phyloP scores from a whole-genome alignment of 2,797 vertebrate genomes.

The Enteromius argenteus region DNA sequence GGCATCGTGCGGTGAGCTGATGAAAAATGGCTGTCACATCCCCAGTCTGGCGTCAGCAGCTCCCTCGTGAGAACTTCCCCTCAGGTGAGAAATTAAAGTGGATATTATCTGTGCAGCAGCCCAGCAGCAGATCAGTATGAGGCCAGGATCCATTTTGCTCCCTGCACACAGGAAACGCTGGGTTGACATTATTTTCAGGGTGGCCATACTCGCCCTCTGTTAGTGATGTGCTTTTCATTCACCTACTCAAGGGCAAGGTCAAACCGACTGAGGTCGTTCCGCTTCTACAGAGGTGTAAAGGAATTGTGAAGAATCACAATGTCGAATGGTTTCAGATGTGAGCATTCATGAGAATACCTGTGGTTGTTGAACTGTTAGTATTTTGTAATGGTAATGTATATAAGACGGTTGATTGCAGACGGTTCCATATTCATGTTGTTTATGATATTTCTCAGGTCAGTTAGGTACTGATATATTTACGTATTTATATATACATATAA shows the following conservation, averaged over 20 bases:
- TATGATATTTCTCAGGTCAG: neutral
- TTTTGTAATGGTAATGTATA: neutral
- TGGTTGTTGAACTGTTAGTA: neutral
- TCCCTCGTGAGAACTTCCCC: slow-evolving; percentile 70
- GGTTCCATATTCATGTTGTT: neutral
- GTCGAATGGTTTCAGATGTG: neutral
- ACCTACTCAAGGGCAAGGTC: slow-evolving; percentile 52
- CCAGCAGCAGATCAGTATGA: slow-evolving; percentile 47
- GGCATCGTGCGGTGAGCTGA: slow-evolving; percentile 45
- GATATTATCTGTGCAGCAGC: slow-evolving; percentile 57
- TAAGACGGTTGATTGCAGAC: neutral
- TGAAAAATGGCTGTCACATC: slow-evolving; percentile 54
- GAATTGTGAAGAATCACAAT: neutral
- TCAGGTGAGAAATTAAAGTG: slow-evolving; percentile 64
- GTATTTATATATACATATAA: no score
- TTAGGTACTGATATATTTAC: neutral
- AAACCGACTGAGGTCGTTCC: slow-evolving; percentile 42
- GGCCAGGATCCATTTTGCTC: slow-evolving; percentile 55
- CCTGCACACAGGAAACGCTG: slow-evolving; percentile 51
- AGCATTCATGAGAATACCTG: neutral
- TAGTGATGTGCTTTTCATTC: slow-evolving; percentile 60
- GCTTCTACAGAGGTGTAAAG: slow-evolving; percentile 36
- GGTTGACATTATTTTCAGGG: slow-evolving; percentile 63
- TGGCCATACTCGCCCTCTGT: slow-evolving; percentile 41
- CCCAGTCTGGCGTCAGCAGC: slow-evolving; percentile 42